Percentiles rank a stretch among this genome's conserved stretches.
Evolutionary conservation across 1,140 invertebrate species (phyloP).

Genomic region (Ceratitis capitata): DNA sequence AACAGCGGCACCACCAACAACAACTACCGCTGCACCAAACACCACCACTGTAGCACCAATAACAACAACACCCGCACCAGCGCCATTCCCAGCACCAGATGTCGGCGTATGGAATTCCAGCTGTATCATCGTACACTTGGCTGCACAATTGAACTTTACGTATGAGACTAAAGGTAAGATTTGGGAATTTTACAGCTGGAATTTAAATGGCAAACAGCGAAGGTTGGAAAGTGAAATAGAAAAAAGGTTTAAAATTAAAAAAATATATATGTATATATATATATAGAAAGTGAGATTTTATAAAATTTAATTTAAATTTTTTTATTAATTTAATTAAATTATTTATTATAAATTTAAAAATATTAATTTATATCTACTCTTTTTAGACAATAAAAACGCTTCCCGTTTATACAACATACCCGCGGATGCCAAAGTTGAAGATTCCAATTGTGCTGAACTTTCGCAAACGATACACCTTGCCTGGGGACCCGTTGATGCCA

Average conservation of each 20-base stretch:
- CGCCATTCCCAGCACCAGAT: conserved; percentile 65
- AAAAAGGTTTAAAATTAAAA: no score
- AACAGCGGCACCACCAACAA: conserved; percentile 49
- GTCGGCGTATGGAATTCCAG: conserved; percentile 69
- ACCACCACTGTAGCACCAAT: conserved; percentile 51
- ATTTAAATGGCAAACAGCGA: no score
- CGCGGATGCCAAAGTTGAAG: conserved; percentile 49
- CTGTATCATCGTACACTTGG: conserved; percentile 73
- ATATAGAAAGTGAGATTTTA: no score
- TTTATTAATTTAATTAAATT: neutral
- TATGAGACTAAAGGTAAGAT: conserved; percentile 66
- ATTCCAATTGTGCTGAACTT: conserved; percentile 49
- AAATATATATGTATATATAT: no score
- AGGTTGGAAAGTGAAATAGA: no score
- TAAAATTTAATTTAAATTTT: no score
- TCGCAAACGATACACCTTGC: conserved; percentile 52
- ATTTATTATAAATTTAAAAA: no score
- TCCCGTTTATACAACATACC: conserved; percentile 55
- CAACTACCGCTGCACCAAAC: conserved; percentile 45
- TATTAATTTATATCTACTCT: neutral
- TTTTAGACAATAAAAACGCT: conserved; percentile 52
- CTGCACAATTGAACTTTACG: conserved; percentile 71
- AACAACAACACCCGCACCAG: conserved; percentile 52
- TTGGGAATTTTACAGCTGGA: no score
- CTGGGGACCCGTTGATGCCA: conserved; percentile 51